Evolutionary conservation across 2,113 vertebrate genomes (phyloP), one percentile per base, ranked within the genome.

Genomic region (Hyla sarda): DNA sequence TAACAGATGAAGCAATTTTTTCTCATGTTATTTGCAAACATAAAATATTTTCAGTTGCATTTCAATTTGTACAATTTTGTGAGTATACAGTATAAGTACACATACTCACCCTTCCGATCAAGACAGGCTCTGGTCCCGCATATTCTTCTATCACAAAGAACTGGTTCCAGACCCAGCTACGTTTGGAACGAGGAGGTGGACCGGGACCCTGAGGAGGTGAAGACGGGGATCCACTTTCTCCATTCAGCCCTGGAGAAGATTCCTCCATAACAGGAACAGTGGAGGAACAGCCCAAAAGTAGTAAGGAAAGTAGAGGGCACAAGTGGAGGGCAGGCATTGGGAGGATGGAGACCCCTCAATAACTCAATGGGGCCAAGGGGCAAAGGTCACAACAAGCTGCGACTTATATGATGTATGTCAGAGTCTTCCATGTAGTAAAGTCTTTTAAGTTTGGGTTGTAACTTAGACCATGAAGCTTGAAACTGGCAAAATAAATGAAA

Each of bases 111-210:
- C 96, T 95, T 90, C 97, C 97, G 23, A 98, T 98, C 84, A 97
- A 96, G 88, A 98, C 96, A 0, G 97, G 97, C 90, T 97, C 97
- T 1, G 97, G 97, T 25, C 96, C 96, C 0, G 95, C 93, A 37
- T 97, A 98, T 79, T 98, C 97, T 90, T 98, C 96, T 1, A 98
- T 97, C 90, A 98, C 96, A 85, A 98, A 98, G 90, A 98, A 98
- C 93, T 98, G 97, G 91, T 98, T 98, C 97, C 97, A 98, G 88
- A 98, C 97, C 97, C 97, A 98, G 90, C 97, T 98, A 89, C 97
- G 94, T 54, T 96, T 93, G 88, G 94, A 95, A 77, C 97, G 92
- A n/a, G 94, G 93, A 65, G 95, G 93, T 1, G 93, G 83, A n/a
- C 90, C 91, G 25, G 91, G 85, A 4, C 77, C 78, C 21, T 60